phyloP scores from a whole-genome alignment of 2,113 vertebrate genomes.

The Struthio camelus region DNA sequence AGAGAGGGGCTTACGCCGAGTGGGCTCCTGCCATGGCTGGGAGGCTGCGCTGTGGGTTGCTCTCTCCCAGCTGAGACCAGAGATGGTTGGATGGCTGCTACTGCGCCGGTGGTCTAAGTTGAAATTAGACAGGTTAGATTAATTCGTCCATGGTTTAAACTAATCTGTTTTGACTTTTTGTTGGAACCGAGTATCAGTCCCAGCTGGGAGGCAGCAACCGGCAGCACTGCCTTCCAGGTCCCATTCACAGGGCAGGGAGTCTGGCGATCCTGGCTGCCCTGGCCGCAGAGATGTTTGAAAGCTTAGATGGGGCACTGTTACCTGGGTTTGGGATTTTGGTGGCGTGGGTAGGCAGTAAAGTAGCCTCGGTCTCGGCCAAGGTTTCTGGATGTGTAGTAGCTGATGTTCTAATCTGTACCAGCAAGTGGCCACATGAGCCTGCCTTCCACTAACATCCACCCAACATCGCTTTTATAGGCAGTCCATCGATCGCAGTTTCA shows the following conservation, averaged over 20 bases:
- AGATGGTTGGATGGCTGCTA: constrained; percentile 38
- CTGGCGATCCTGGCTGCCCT: not conserved
- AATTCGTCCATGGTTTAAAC: constrained; percentile 48
- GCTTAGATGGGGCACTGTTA: not conserved
- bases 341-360: not conserved
- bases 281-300: not conserved
- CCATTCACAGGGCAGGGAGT: not conserved
- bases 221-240: not conserved
- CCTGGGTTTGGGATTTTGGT: not conserved
- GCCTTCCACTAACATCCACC: not conserved
- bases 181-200: constrained; percentile 31
- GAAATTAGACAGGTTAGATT: constrained; percentile 59
- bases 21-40: constrained; percentile 9
- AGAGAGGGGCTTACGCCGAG: not conserved
- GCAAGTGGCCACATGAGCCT: not conserved
- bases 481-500: not conserved
- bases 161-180: constrained; percentile 47
- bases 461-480: rapidly evolving
- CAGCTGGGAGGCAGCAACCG: constrained; percentile 45
- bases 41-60: not conserved
- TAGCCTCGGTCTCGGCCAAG: too few species aligned
- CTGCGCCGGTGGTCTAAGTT: constrained; percentile 7
- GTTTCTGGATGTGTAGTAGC: not conserved
- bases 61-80: constrained; percentile 39
- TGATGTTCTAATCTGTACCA: not conserved